Conservation (phyloP, 2,888 invertebrate species). For the Thereva unica region DNA sequence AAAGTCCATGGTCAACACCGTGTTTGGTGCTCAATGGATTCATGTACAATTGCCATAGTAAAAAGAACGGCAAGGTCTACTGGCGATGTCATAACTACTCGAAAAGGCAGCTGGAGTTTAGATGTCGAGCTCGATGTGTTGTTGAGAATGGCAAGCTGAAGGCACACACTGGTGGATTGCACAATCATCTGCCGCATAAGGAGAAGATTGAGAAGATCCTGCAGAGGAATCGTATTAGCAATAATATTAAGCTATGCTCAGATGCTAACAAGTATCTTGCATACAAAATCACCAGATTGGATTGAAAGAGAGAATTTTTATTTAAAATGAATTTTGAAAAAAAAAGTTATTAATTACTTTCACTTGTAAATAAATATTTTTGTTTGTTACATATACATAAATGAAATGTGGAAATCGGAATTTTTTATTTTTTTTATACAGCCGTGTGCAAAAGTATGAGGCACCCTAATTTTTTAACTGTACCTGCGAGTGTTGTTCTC, state of each 20-base stretch:
- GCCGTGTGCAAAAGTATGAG: no score
- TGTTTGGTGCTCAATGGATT: conserved; percentile 55
- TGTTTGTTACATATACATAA: neutral
- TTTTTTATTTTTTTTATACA: neutral
- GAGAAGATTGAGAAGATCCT: conserved; percentile 57
- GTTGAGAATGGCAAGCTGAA: conserved; percentile 55
- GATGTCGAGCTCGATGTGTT: conserved; percentile 58
- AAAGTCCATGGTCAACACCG: conserved; percentile 58
- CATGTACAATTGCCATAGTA: conserved; percentile 58
- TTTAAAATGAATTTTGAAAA: no score
- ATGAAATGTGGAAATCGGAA: neutral
- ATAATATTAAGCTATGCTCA: conserved; percentile 1
- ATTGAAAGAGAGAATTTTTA: neutral
- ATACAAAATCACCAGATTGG: conserved; percentile 2
- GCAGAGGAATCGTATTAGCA: conserved; percentile 50
- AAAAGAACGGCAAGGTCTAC: conserved; percentile 57
- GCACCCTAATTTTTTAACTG: no score
- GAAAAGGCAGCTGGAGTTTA: conserved; percentile 53
- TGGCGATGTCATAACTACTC: conserved; percentile 60
- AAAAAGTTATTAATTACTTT: no score
- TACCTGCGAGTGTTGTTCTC: no score
- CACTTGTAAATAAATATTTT: neutral
- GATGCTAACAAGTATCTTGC: no score
- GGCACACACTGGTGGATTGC: conserved; percentile 54
- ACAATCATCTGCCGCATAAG: conserved; percentile 57